Conservation (phyloP, 2,113 vertebrate genomes). For the Oophaga pumilio region DNA sequence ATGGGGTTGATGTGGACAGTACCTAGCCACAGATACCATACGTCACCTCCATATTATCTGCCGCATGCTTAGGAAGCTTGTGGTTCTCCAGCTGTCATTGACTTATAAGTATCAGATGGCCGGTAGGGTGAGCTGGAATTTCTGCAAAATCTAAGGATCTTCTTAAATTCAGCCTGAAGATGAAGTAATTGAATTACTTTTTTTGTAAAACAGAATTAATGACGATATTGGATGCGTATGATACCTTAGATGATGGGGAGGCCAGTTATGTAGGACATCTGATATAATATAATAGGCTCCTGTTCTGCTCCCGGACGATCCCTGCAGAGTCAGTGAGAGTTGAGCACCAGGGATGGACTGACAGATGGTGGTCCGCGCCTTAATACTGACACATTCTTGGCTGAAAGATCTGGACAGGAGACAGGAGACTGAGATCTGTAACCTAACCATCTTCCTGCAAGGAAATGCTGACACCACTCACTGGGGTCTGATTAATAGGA, state of each 20-base stretch:
- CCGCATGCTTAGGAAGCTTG: not conserved
- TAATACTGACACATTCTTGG: slow-evolving; percentile 30
- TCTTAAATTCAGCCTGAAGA: not conserved
- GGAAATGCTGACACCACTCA: slow-evolving; percentile 18
- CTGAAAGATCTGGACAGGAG: slow-evolving; percentile 23
- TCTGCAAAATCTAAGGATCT: not conserved
- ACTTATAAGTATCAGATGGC: not conserved
- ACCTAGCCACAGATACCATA: not conserved
- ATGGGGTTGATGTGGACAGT: not conserved
- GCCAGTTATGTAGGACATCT: not conserved
- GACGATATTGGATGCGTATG: not conserved
- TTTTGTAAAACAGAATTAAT: not conserved
- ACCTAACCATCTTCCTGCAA: slow-evolving; percentile 18
- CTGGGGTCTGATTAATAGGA: not conserved
- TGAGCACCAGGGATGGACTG: slow-evolving; percentile 16
- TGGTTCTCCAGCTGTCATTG: not conserved
- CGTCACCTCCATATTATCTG: not conserved
- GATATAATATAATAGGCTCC: not conserved
- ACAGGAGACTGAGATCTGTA: slow-evolving; percentile 12
- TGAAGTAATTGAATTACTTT: not conserved
- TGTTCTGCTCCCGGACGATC: not conserved
- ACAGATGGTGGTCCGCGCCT: slow-evolving; percentile 7
- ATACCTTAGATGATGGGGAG: not conserved
- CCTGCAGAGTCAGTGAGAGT: slow-evolving; percentile 24
- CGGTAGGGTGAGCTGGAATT: not conserved